Base-by-base conservation (phyloP, 1,140 invertebrate species). In the Megalonaias nervosa region DNA sequence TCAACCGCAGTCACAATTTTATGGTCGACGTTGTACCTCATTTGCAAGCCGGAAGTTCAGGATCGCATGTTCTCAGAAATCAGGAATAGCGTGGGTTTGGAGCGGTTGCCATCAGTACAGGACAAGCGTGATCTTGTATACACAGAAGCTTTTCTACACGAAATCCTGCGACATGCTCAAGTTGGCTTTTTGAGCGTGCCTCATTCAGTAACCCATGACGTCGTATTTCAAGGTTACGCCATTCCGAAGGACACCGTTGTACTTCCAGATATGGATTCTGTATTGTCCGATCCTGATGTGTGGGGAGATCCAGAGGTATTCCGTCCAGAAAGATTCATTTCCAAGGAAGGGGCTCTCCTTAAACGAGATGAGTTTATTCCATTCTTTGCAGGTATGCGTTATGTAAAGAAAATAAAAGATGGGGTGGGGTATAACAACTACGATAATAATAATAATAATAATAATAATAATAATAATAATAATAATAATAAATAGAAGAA, bases 11-110 rank as follows among this genome's bases (percentile, higher is more conserved):
- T 48, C 38, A 48, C 38, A 6, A 48, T 48, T 48, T 5, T 48
- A 48, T 48, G 38, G 97, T 95, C 96, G 81, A 90, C 97, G n/a
- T 90, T 98, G 11, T 95, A 94, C 81, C 93, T 98, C 92, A 94
- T 95, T 0, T 87, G 93, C 16, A 89, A 96, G 91, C 94, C 93
- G 17, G 91, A 94, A 6, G 93, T 95, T 1, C 95, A 97, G 87
- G 92, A 91, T 55, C 93, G 93, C 13, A 94, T 98, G 0, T 96
- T 96, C 90, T 94, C 96, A 71, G 97, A 98, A 89, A 91, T 98
- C 23, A 96, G 97, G 81, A 56, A 70, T 69, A 57, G 21, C 3
- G 56, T 81, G 1, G 71, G 71, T 17, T 12, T 12, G 11, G 60
- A 71, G 12, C 66, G 80, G 48, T 17, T 68, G 2, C 72, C 75